Base-by-base conservation (phyloP, 2,888 invertebrate species). In the Allophyes oxyacanthae region DNA sequence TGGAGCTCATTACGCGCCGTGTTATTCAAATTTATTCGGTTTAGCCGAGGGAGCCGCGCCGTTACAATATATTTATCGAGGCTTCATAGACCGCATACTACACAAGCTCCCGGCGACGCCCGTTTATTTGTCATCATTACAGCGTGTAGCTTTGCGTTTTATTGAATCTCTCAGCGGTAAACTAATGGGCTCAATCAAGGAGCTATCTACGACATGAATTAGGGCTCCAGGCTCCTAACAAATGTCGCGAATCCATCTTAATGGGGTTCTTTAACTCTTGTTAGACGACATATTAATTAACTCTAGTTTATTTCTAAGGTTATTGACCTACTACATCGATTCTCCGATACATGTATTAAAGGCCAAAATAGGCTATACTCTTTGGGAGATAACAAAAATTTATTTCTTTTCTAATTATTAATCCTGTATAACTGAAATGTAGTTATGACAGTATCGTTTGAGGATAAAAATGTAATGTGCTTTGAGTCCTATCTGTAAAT, bases 1-100 rank as follows among this genome's bases (percentile, higher is more conserved):
- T 74, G 74, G 70, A 75, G 78, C 77, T 88, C 85, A 88, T 88
- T 86, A 84, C 65, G 65, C 46, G 42, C 69, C 66, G 75, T 78
- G 79, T 81, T 89, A 88, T 89, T 88, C 82, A 87, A 89, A 91
- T 90, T 81, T 87, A 89, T 89, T 85, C 88, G 75, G 76, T 78
- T 76, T 79, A 72, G 72, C 70, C 59, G 74, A 76, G 73, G 70
- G 69, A 42, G 49, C 55, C 42, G 51, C 37, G 41, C 50, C 13
- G 61, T 36, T 56, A 52, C 50, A 46, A 54, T 59, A 60, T 70
- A 69, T 74, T 68, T 74, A 72, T 70, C 60, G 58, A 36, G 53
- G 44, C 49, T 41, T 59, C 61, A 59, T 67, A 67, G 62, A 49
- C 34, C 34, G 48, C 45, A 44, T 52, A 37, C 44, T 37, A 41